Evolutionary conservation across 2,888 invertebrate species (phyloP), one percentile per base, ranked within the genome.

Genomic region (Himalopsyche japonica): DNA sequence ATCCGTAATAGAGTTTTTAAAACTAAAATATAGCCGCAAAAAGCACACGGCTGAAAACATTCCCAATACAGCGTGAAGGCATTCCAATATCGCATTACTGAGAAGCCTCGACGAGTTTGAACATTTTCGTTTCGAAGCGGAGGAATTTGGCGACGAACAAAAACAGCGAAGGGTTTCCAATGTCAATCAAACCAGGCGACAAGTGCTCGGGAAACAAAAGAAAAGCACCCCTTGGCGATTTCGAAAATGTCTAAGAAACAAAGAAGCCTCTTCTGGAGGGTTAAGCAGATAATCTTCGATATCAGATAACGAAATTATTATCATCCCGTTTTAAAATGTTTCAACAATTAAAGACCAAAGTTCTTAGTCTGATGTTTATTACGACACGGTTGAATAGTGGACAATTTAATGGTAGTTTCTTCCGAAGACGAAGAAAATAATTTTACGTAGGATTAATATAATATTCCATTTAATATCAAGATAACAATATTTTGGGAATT

Each of bases 141-240:
- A 47, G 47, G 57, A 85, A 85, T 80, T 79, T 43, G 57, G 27
- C 76, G 80, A 15, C 79, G 80, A n/a, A n/a, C 78, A 76, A 76
- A 76, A 83, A 82, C 78, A 79, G 79, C 83, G 70, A 57, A 81
- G 82, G 83, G 81, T 81, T 82, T 85, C 83, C 80, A 83, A 79
- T 83, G 83, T 83, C 83, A 83, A 83, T 83, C 83, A 83, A 83
- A 79, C 83, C 79, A 48, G 79, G 79, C 76, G 83, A 80, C 80
- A 83, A 76, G 83, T 81, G 83, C 79, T 82, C 83, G 80, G 82
- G 80, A 85, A 85, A 83, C 83, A 80, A 85, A 85, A 82, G 79
- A 79, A 34, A 78, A 43, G 24, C 57, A 57, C 57, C 20, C 57
- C 20, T 57, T 57, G 57, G 57, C 57, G 57, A 57, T 57, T 57